phyloP scores from a whole-genome alignment of 1,140 invertebrate species.

The Halictus rubicundus region DNA sequence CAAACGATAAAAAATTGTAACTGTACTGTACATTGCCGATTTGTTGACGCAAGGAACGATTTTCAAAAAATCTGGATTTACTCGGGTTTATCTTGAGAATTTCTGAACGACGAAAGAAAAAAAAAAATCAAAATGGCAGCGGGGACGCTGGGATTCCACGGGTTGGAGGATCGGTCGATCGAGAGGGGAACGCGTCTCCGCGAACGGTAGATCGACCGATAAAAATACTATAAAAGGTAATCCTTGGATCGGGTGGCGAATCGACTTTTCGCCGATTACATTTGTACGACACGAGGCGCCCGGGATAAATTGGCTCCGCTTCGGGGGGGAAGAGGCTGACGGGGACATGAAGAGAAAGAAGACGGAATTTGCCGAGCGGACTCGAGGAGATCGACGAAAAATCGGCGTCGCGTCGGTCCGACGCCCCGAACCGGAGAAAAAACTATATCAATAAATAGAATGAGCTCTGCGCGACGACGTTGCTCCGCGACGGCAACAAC shows the following conservation, averaged over 20 bases:
- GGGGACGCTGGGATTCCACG: neutral
- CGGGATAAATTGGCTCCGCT: neutral
- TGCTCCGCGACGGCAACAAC: neutral
- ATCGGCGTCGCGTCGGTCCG: neutral
- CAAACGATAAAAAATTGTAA: no score
- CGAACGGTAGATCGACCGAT: neutral
- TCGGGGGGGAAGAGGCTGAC: neutral
- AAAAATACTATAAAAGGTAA: slow-evolving; percentile 6
- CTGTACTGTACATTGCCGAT: no score
- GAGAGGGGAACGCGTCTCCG: neutral
- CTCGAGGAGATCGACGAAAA: slow-evolving; percentile 8
- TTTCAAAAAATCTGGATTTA: no score
- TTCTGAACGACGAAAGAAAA: no score
- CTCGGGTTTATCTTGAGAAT: no score
- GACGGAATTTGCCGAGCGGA: neutral
- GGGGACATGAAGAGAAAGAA: neutral
- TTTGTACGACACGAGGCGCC: neutral
- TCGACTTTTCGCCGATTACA: neutral
- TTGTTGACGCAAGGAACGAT: no score
- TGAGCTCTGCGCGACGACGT: neutral
- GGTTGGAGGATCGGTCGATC: neutral
- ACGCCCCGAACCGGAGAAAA: neutral
- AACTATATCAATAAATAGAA: slow-evolving; percentile 16
- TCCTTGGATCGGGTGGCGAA: neutral
- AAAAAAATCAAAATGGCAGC: no score